These are phyloP conservation scores for Lamprotornis superbus DNA, from an alignment of 2,113 vertebrate genomes.

Conservation along the genomic window DNA sequence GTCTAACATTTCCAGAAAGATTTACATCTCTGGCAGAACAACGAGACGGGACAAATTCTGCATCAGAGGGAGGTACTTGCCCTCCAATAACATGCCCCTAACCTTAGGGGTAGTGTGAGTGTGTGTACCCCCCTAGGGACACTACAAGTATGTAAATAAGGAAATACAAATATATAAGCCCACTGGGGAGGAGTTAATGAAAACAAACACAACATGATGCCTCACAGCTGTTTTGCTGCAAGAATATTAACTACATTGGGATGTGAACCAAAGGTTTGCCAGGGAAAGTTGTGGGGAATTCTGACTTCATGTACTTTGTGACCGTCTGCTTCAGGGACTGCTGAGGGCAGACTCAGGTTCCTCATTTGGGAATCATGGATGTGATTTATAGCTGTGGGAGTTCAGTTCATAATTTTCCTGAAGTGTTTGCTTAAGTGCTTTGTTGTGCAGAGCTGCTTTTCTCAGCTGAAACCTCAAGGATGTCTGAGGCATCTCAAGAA, in stretches of 20 bases:
- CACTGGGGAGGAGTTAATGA: slow-evolving; percentile 14
- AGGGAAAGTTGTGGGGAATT: neutral
- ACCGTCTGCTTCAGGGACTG: neutral
- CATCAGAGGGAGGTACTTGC: neutral
- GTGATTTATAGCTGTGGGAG: neutral
- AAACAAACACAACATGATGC: slow-evolving; percentile 13
- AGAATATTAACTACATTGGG: neutral
- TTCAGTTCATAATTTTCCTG: neutral
- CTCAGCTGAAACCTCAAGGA: neutral
- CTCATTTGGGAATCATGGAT: neutral
- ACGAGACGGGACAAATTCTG: neutral
- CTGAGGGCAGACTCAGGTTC: neutral
- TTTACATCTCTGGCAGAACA: neutral
- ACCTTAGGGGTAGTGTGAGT: neutral
- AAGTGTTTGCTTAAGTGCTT: neutral
- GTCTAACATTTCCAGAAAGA: neutral
- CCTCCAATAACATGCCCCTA: neutral
- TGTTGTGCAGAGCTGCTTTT: neutral
- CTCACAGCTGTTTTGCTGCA: neutral
- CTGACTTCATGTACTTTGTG: neutral
- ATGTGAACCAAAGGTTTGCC: neutral
- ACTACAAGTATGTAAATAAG: neutral
- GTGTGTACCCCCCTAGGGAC: neutral
- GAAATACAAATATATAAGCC: slow-evolving; percentile 10
- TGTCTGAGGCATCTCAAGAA: neutral